Base-by-base conservation (phyloP, 2,113 vertebrate genomes). In the Oophaga pumilio region DNA sequence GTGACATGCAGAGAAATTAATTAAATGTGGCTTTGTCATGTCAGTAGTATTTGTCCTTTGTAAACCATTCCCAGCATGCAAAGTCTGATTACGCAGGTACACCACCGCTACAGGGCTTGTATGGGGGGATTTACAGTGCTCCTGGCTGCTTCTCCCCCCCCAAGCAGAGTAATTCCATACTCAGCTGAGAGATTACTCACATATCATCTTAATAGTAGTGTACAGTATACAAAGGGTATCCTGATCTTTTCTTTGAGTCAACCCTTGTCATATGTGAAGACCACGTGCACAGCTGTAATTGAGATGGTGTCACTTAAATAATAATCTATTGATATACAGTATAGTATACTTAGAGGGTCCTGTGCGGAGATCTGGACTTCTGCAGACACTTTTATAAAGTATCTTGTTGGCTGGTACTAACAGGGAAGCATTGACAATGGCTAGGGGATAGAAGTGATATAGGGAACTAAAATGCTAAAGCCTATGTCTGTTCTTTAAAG, bases 1-100 rank as follows among this genome's bases (percentile, higher is more conserved):
- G 90, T 90, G 91, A 93, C 93, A 90, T 89, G 93, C 13, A 90
- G 90, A 90, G 89, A 91, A 92, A 91, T 89, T 83, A 91, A 92
- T 92, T 92, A 91, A 85, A 79, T 73, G 86, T 87, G 90, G 88
- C 89, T 85, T 87, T 91, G 89, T 92, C 91, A 91, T 49, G 24
- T 91, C 93, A 90, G 53, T 73, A 0, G 91, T 92, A 92, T 93
- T 94, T 92, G 89, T 91, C 84, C 90, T 90, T 89, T 90, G 89
- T 91, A 90, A 89, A 90, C 88, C 90, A 91, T 92, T 89, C 90
- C 90, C 91, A 91, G 92, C 90, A 93, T 73, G 69, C 33, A 73
- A 73, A 5, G 24, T 43, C 20, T 49, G 18, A 50, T 20, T 74
- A 73, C 2, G 33, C 28, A 73, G 28, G 8, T 49, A 74, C 6